phyloP scores from a whole-genome alignment of 2,888 invertebrate genomes.

The Tromatobia lineatoria region DNA sequence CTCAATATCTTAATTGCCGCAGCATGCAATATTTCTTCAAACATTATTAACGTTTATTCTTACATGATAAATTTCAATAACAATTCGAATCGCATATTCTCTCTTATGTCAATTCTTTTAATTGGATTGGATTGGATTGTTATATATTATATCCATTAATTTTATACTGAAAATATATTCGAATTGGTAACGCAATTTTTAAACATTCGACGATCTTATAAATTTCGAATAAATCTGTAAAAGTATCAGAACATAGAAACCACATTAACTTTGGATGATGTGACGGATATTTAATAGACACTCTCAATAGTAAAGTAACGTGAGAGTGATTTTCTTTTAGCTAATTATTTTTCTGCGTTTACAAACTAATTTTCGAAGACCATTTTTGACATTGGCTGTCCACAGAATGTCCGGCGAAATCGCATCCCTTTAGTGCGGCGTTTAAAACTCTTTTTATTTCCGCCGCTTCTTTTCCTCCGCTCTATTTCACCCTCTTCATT shows the following conservation, averaged over 20 bases:
- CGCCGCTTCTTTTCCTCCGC: constrained; percentile 13
- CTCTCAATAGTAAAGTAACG: neutral
- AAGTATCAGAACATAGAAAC: neutral
- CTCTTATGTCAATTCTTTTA: neutral
- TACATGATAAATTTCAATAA: neutral
- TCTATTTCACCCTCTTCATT: constrained; percentile 13
- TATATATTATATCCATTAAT: neutral
- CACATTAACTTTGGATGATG: neutral
- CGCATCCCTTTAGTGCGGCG: constrained; percentile 4
- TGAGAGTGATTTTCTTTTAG: neutral
- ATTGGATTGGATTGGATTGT: too few relatives aligned
- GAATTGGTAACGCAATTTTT: neutral
- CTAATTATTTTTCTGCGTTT: constrained; percentile 5
- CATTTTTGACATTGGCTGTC: neutral
- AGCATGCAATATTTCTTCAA: neutral
- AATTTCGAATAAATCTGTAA: neutral
- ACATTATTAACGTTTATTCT: neutral
- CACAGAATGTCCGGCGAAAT: constrained; percentile 15
- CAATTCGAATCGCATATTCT: neutral
- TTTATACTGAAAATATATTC: neutral
- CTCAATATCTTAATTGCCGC: neutral
- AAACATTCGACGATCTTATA: neutral
- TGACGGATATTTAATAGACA: neutral
- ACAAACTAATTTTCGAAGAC: neutral
- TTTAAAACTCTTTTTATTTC: constrained; percentile 38